phyloP scores from a whole-genome alignment of 1,140 invertebrate species.

The Thaumetopoea pityocampa region DNA sequence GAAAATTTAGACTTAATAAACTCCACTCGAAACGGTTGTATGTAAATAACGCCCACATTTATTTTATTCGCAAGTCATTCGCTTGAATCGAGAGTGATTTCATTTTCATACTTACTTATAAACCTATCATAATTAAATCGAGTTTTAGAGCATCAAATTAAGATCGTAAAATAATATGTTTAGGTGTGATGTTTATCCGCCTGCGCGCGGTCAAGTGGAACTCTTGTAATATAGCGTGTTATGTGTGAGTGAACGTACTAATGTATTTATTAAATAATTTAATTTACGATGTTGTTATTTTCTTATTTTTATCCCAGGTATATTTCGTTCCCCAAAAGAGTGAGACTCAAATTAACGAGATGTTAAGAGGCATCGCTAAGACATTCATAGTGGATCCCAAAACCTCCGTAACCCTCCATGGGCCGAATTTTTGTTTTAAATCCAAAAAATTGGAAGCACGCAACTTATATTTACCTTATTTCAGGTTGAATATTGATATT shows the following conservation, averaged over 20 bases:
- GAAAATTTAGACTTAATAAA: conserved; percentile 8
- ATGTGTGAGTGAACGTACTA: conserved; percentile 62
- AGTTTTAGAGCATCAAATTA: no score
- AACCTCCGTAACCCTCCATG: no score
- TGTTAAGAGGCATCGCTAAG: no score
- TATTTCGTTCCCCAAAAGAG: no score
- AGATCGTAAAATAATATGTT: conserved; percentile 18
- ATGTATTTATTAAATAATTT: conserved; percentile 49
- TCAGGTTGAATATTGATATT: no score
- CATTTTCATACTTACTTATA: no score
- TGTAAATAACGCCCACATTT: conserved; percentile 11
- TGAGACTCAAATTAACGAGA: no score
- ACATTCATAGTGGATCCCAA: no score
- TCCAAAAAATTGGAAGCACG: no score
- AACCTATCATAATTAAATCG: no score
- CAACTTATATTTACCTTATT: no score
- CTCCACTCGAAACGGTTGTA: conserved; percentile 1
- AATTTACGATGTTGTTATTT: conserved; percentile 17
- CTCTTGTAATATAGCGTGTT: conserved; percentile 64
- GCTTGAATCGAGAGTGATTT: conserved; percentile 7
- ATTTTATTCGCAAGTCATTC: conserved; percentile 4
- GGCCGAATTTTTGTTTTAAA: no score
- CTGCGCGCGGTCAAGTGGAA: conserved; percentile 26
- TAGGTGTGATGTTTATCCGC: conserved; percentile 21
- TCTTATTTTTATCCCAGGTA: conserved; percentile 6